Evolutionary conservation across 2,888 invertebrate genomes (phyloP), one percentile per base, ranked within the genome.

Genomic region (Penaeus monodon): DNA sequence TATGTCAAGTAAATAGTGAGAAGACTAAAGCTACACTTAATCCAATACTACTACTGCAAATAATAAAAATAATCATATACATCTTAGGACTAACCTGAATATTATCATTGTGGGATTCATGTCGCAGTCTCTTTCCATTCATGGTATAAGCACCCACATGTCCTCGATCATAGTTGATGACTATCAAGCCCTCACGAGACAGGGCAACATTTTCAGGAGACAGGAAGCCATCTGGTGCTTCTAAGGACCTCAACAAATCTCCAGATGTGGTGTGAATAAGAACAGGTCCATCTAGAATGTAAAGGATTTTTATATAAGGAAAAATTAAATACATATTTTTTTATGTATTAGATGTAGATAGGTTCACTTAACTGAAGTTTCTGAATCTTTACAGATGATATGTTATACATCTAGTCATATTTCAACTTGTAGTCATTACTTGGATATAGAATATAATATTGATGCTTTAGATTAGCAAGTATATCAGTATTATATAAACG

Each of bases 251-350:
- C 91, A 99, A 94, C 79, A 99, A 94, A 93, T 99, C 99, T 77
- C 99, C 99, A 93, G 97, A 97, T 29, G 99, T 98, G 88, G 99
- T 99, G 93, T 99, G 99, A 88, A 99, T 97, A 90, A 99, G 94
- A 73, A 99, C 98, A 0, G 98, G 98, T 0, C 99, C 99, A 93
- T 96, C 99, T 97, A 92, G 10, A 74, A 85, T 24, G 44, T 24
- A 29, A 29, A 70, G 70, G 27, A 29, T 29, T 68, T 27, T 68
- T 68, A 68, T n/a, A 22, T 68, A 33, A 81, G 49, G 1, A n/a
- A 12, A n/a, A 80, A 27, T 33, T 57, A 57, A 17, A 57, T 17
- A 57, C 17, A 2, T 6, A 12, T 49, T 49, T 49, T 12, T 57
- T 57, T 3, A 17, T 49, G 49, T 10, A 49, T 57, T 57, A 57